Evolutionary conservation across 2,113 vertebrate species (phyloP).

Genomic region (Lonchura striata): DNA sequence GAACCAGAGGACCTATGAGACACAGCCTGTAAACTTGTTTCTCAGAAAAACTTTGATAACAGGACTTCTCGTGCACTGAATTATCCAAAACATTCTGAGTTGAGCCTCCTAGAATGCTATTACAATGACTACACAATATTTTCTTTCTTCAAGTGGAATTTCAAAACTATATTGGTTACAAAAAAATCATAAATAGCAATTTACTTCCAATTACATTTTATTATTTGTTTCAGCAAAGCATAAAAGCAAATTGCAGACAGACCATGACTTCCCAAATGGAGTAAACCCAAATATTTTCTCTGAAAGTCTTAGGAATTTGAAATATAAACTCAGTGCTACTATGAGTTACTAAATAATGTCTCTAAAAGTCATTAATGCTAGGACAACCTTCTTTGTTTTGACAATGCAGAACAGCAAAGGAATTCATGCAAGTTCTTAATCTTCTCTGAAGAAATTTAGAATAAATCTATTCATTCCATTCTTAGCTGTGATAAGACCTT

Average conservation of each 20-base stretch:
- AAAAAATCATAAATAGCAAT: not conserved
- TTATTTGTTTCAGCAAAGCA: not conserved
- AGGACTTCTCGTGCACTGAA: not conserved
- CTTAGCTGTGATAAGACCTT: not conserved
- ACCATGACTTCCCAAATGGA: not conserved
- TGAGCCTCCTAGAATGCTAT: not conserved
- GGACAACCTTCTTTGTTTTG: not conserved
- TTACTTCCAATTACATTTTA: not conserved
- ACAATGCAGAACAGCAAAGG: not conserved
- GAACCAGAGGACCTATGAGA: not conserved
- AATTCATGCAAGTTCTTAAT: not conserved
- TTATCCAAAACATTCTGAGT: not conserved
- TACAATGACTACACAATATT: not conserved
- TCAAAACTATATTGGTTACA: not conserved
- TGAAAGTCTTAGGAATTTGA: not conserved
- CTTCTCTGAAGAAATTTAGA: not conserved
- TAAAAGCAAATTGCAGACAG: not conserved
- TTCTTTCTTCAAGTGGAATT: not conserved
- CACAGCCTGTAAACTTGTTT: not conserved
- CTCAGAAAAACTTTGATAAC: not conserved
- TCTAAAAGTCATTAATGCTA: not conserved
- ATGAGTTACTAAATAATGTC: not conserved
- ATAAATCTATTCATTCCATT: not conserved
- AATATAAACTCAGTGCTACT: not conserved
- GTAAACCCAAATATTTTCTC: not conserved